Evolutionary conservation across 1,140 invertebrate species (phyloP).

Genomic region (Dinothrombium tinctorium): DNA sequence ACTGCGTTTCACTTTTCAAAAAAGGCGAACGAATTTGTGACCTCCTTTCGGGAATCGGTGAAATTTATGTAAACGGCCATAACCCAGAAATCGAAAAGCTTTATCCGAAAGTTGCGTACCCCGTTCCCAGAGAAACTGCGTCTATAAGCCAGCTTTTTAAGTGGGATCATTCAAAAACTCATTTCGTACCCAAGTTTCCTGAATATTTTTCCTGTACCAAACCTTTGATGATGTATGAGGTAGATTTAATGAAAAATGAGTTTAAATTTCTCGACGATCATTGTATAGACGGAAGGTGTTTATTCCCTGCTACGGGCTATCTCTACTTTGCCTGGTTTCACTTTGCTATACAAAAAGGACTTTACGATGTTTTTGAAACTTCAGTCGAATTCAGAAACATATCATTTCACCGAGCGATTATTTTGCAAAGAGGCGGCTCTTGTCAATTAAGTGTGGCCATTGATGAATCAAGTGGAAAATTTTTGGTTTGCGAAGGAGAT

Average conservation of each 20-base stretch:
- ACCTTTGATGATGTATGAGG: slow-evolving; percentile 41
- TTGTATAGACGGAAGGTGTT: slow-evolving; percentile 66
- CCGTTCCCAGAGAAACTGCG: slow-evolving; percentile 62
- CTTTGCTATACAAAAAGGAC: slow-evolving; percentile 54
- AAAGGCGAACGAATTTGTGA: slow-evolving; percentile 35
- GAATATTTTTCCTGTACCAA: slow-evolving; percentile 14
- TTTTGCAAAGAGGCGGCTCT: slow-evolving; percentile 45
- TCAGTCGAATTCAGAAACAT: slow-evolving; percentile 58
- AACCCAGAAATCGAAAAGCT: slow-evolving; percentile 45
- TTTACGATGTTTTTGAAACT: slow-evolving; percentile 38
- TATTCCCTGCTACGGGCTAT: slow-evolving; percentile 89
- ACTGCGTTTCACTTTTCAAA: slow-evolving; percentile 40
- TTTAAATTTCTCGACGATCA: slow-evolving; percentile 62
- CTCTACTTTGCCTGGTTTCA: slow-evolving; percentile 75
- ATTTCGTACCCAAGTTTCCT: slow-evolving; percentile 41
- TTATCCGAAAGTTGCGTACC: slow-evolving; percentile 47
- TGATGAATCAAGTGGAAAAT: slow-evolving; percentile 58
- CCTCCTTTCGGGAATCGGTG: slow-evolving; percentile 42
- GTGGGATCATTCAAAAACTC: slow-evolving; percentile 70
- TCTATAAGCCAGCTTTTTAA: slow-evolving; percentile 52
- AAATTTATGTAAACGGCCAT: slow-evolving; percentile 48
- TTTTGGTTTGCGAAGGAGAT: slow-evolving; percentile 73
- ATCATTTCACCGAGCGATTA: slow-evolving; percentile 48
- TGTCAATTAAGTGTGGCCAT: slow-evolving; percentile 68
- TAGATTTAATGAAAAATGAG: slow-evolving; percentile 35